Percentiles rank a stretch among this genome's conserved stretches.
These are phyloP conservation scores for Sialis fuliginosa DNA, from an alignment of 2,888 invertebrate species.

Conservation along the genomic window DNA sequence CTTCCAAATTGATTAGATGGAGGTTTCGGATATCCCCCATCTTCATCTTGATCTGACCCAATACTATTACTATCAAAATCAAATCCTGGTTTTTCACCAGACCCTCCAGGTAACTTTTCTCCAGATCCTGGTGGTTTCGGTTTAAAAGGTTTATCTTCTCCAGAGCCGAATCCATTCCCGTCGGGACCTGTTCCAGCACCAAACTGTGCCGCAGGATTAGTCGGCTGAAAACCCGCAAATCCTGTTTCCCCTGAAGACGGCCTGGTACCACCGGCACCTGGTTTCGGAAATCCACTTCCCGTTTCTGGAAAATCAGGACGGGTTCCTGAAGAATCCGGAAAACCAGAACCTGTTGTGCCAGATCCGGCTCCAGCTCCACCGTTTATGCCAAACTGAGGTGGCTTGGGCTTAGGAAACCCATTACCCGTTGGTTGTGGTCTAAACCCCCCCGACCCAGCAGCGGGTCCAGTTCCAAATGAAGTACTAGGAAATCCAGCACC, in stretches of 20 bases:
- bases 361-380: constrained; percentile 3
- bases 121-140: neutral
- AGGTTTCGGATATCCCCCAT: constrained; percentile 9
- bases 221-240: no score
- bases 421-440: neutral
- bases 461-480: no score
- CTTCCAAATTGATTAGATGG: neutral
- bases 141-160: neutral
- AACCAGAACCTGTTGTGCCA: constrained; percentile 4
- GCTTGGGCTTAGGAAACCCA: constrained; percentile 6
- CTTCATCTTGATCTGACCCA: constrained; percentile 7
- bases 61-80: constrained; percentile 7
- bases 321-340: constrained; percentile 1
- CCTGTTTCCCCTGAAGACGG: no score
- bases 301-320: constrained; percentile 2
- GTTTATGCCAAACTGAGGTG: constrained; percentile 1
- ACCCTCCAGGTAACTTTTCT: constrained; percentile 6
- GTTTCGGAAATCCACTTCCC: no score
- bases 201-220: neutral
- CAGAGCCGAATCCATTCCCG: neutral
- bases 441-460: no score
- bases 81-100: constrained; percentile 3
- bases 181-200: constrained; percentile 1
- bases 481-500: no score
- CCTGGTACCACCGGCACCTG: no score